These are phyloP conservation scores for Empis stercorea DNA, from an alignment of 2,888 invertebrate species.

Conservation along the genomic window DNA sequence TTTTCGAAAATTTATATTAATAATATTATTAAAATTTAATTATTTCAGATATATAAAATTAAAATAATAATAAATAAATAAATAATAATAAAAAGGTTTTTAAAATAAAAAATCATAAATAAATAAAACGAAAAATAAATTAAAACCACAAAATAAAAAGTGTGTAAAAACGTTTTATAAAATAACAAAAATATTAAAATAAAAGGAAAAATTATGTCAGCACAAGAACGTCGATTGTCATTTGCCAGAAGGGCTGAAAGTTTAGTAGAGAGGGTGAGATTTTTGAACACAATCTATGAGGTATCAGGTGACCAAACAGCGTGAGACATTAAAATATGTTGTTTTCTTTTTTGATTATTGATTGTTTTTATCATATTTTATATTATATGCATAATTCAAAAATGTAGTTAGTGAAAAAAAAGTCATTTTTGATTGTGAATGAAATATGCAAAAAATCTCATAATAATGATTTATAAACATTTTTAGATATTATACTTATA, in stretches of 20 bases:
- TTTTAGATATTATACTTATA: too few relatives aligned
- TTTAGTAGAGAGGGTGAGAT: slow-evolving; percentile 37
- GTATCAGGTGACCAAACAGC: slow-evolving; percentile 34
- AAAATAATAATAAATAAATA: too few relatives aligned
- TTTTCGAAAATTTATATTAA: too few relatives aligned
- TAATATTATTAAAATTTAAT: too few relatives aligned
- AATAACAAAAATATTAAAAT: background rate
- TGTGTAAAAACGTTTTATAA: background rate
- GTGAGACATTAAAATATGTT: slow-evolving; percentile 20
- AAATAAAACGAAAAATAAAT: background rate
- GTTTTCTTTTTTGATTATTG: background rate
- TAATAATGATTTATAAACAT: too few relatives aligned
- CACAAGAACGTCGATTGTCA: slow-evolving; percentile 29
- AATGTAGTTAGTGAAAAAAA: background rate
- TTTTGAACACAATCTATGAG: slow-evolving; percentile 36
- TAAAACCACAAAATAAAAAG: background rate
- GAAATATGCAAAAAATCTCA: too few relatives aligned
- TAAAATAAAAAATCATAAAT: too few relatives aligned
- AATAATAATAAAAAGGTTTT: too few relatives aligned
- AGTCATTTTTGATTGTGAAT: too few relatives aligned
- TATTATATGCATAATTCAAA: background rate
- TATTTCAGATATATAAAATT: too few relatives aligned
- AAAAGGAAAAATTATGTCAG: slow-evolving; percentile 9
- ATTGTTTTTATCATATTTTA: background rate
- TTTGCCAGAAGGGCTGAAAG: slow-evolving; percentile 36